These are phyloP conservation scores for Trachymyrmex cornetzi DNA, from an alignment of 1,140 invertebrate genomes.

Conservation along the genomic window DNA sequence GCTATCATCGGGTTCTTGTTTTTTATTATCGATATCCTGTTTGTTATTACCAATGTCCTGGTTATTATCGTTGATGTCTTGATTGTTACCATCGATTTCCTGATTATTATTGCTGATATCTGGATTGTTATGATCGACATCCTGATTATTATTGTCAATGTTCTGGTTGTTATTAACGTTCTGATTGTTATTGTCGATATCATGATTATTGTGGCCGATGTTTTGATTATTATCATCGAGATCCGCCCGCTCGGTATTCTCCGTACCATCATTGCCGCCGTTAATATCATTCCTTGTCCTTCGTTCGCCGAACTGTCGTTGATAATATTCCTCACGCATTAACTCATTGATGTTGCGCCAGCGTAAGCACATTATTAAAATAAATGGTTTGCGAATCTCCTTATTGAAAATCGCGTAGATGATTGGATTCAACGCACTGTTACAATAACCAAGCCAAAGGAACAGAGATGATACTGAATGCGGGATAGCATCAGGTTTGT, in stretches of 20 bases:
- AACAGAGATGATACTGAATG: conserved; percentile 89
- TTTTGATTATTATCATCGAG: conserved; percentile 62
- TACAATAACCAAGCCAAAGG: conserved; percentile 97
- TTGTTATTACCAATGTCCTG: background rate
- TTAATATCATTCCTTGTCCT: conserved; percentile 68
- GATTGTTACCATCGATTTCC: conserved; percentile 14
- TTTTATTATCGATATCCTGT: background rate
- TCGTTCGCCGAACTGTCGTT: conserved; percentile 94
- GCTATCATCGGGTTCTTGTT: background rate
- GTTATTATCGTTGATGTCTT: background rate
- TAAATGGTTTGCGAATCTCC: conserved; percentile 97
- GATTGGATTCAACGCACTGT: conserved; percentile 96
- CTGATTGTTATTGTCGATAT: background rate
- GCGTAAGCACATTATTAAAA: conserved; percentile 90
- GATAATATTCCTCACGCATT: conserved; percentile 97
- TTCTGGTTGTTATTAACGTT: background rate
- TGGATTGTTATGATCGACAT: conserved; percentile 54
- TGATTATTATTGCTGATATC: conserved; percentile 45
- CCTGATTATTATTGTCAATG: background rate
- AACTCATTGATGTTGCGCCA: conserved; percentile 95
- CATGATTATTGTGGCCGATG: conserved; percentile 27
- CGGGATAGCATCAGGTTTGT: conserved; percentile 89
- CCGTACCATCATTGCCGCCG: conserved; percentile 61
- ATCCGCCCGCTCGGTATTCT: conserved; percentile 74
- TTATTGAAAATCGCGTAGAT: conserved; percentile 97